Evolutionary conservation across 2,797 vertebrate species (phyloP).

Genomic region (Enteromius fasciolatus): DNA sequence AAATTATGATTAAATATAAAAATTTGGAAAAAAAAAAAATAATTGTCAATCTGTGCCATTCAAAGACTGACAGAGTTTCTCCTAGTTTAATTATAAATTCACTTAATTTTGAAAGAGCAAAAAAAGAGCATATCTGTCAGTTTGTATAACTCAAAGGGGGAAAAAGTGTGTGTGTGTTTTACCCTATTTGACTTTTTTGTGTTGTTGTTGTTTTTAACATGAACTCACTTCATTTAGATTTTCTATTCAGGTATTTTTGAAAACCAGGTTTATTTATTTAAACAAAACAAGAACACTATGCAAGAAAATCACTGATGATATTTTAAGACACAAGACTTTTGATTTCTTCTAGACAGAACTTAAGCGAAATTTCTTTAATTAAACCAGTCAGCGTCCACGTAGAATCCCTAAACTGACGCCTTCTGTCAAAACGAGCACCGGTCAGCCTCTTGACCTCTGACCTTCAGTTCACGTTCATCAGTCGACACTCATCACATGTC

Average conservation of each 20-base stretch:
- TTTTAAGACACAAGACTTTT: neutral
- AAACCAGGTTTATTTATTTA: neutral
- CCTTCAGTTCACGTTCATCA: neutral
- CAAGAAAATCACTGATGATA: neutral
- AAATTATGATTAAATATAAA: neutral
- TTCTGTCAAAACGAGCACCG: conserved; percentile 5
- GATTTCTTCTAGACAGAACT: neutral
- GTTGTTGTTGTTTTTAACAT: neutral
- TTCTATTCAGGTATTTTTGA: neutral
- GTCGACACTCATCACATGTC: neutral
- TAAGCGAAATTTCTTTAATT: neutral
- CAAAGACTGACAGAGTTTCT: neutral
- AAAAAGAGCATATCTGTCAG: neutral
- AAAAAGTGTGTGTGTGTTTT: neutral
- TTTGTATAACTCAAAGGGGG: neutral
- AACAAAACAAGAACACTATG: neutral
- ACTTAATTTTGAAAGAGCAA: neutral
- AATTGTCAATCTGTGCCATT: neutral
- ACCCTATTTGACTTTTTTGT: neutral
- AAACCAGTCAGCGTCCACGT: neutral
- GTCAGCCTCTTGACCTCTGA: neutral
- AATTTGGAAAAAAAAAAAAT: neutral
- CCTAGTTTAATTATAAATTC: too few relatives aligned
- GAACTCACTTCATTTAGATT: neutral
- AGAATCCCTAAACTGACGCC: neutral